Base-by-base conservation (phyloP, 1,140 invertebrate genomes). In the Diabrotica virgifera region DNA sequence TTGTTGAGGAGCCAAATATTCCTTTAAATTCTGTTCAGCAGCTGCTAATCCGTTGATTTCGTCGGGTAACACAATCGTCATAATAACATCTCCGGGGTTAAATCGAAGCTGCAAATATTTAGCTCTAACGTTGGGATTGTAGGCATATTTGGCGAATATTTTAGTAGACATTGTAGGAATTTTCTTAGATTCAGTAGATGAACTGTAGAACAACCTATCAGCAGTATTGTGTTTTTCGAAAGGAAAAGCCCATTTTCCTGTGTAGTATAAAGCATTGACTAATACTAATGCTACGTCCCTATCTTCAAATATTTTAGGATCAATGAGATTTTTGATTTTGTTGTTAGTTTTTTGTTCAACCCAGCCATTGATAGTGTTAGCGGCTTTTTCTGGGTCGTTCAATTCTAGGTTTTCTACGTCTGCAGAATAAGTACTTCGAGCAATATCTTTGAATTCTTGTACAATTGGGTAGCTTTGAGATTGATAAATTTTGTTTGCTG, bases 251-350 rank as follows among this genome's bases (percentile, higher is more conserved):
- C 52, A 54, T 55, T 65, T 50, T 10, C 61, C 72, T 50, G 93
- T 93, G 78, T 95, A 95, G 75, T 94, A 92, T 38, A 95, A 81
- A n/a, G 90, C 90, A 79, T 94, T 95, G 0, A 91, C 79, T 0
- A 95, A 79, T 5, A 95, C 82, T 13, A 92, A 63, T 59, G 78
- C 83, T 69, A 84, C 4, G 4, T 87, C 14, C 81, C n/a, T 71
- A 14, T 78, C 66, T 62, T 81, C 71, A 3, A 90, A 77, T 64
- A 78, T 79, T 71, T 82, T 84, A 73, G 77, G 58, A 13, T 79
- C 70, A 35, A 93, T 77, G 11, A 92, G 76, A 72, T 91, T 78
- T 63, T 83, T 83, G 62, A 93, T 90, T 77, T 86, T 87, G 50
- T 87, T 78, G 63, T 88, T 84, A 0, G 92, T 94, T 73, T 87